Base-by-base conservation (phyloP, 1,140 invertebrate species). In the Panagrolaimus sp. region DNA sequence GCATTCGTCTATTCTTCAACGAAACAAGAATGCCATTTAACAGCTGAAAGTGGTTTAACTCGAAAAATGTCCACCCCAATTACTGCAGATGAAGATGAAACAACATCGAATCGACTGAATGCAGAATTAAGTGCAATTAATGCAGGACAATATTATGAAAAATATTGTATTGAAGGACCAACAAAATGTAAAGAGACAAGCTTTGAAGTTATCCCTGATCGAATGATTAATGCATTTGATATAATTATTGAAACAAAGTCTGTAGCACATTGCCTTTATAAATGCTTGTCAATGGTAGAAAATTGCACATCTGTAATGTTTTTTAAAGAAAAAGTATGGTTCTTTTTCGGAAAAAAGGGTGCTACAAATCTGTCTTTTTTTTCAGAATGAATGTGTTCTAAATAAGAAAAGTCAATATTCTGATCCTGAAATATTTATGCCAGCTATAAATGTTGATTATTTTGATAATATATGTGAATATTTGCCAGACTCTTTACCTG, bases 401-500 rank as follows among this genome's bases (percentile, higher is more conserved):
- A 79, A 78, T 31, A 75, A 74, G 38, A 69, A 74, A 23, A 76
- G 68, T 47, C 75, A 81, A 57, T 76, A 74, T 63, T 74, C 76
- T 7, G 53, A 78, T 47, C 75, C 78, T n/a, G 69, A 78, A 42
- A 66, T 77, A 9, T 82, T 82, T 46, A 25, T 69, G 20, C 44
- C 67, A n/a, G 68, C 70, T 13, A 70, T 66, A n/a, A 66, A 67
- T 25, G 74, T 73, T 23, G 80, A 81, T 51, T 81, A 81, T 64
- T 81, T 78, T 48, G 79, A 81, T 65, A 81, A 81, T 74, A 69
- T 82, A 20, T 82, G 80, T 65, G 80, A 82, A 43, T 57, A 72
- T 47, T 44, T 46, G 23, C 20, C 38, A 11, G 27, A 38, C 11
- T 31, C 31, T 38, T 38, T 16, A 47, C 25, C n/a, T 3, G n/a